Evolutionary conservation across 1,140 invertebrate genomes (phyloP), one percentile per base, ranked within the genome.

Genomic region (Danaus melanippus): DNA sequence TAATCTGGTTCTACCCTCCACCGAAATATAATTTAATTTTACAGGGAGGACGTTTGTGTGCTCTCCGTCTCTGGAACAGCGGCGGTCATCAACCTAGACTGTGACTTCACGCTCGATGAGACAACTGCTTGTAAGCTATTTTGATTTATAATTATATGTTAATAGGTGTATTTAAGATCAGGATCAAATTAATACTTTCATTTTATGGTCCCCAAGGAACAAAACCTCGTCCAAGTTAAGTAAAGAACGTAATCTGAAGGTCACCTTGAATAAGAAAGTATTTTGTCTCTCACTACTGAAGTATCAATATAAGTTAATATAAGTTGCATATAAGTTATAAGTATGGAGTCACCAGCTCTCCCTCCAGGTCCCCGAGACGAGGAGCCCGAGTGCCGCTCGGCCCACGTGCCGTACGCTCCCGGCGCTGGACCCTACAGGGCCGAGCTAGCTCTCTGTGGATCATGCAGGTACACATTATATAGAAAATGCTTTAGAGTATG

Each of bases 1-100:
- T 32, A 7, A 0, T 3, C 21, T 32, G 21, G 21, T 32, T 32
- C 21, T 32, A 32, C 7, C 6, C 6, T 32, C 6, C 5, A 32
- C 21, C 2, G 2, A 32, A 4, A 32, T 4, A 32, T 32, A 32
- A 32, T 32, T 32, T 32, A 32, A 60, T 51, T 12, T 66, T 70
- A 9, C 74, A 95, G 96, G 71, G 97, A 98, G 73, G 97, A 99
- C 72, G 94, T 99, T 0, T 97, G 96, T 73, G 93, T 99, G 0
- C 76, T 99, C 42, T 98, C 96, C 62, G 97, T 96, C 0, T 93
- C 91, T 21, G 97, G 97, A 0, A 99, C 97, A 0, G 97, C 97
- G 3, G 97, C 96, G 0, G 90, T 96, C 1, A 86, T 86, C 61
- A 83, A 86, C 11, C 50, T 86, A 7, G 83, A 86, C 63, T 83